Evolutionary conservation across 2,888 invertebrate genomes (phyloP), one percentile per base, ranked within the genome.

Genomic region (Ochlodes sylvanus): DNA sequence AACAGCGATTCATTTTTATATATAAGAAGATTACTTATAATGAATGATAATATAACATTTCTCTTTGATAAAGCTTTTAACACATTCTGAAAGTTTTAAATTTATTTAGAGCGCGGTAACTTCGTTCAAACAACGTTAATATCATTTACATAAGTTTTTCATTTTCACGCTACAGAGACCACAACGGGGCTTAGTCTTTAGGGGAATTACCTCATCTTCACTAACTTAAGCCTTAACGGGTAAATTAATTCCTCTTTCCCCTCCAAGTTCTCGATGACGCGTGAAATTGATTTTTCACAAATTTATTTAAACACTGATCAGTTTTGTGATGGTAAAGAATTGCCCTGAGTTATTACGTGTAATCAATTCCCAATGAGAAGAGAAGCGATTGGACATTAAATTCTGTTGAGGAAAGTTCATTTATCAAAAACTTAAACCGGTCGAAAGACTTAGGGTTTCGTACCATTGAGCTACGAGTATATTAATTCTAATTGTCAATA

Each of bases 271-370:
- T 63, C 63, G 71, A 75, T 76, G 76, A 71, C 63, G 75, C 75
- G 72, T 74, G 74, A 76, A 76, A 76, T 75, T 73, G 73, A 72
- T 75, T 73, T 76, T 72, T 70, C 68, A 67, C 63, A 69, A 63
- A 66, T 72, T 71, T 71, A 71, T 73, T 71, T 66, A 64, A 50
- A 69, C 27, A 54, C 41, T 32, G 58, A 66, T 60, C 58, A 66
- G 19, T 54, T 60, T 41, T 60, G 66, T 19, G 66, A 60, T 60
- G 7, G 14, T 17, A 58, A 50, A 19, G 38, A 58, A 54, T 41
- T 50, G n/a, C 15, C 38, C 50, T 15, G 10, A 50, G 58, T 57
- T 27, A 21, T 41, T 57, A 38, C 15, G 17, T 2, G 12, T 42
- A 17, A 14, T 41, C 32, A 50, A 60, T 27, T 4, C 5, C 52